phyloP scores from a whole-genome alignment of 2,113 vertebrate species.

The Electrona antarctica region DNA sequence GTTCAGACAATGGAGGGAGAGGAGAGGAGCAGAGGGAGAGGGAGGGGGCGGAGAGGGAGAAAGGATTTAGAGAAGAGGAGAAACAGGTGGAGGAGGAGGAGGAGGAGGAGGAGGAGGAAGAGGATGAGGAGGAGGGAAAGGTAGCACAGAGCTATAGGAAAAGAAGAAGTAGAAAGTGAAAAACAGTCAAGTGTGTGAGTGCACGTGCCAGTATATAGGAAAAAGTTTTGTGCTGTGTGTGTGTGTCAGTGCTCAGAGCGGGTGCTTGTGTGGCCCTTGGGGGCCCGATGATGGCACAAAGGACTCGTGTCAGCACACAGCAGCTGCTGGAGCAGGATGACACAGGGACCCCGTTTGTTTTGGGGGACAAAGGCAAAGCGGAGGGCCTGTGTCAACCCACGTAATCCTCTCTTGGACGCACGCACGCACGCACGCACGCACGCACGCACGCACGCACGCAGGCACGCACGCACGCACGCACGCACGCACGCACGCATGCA shows the following conservation, averaged over 20 bases:
- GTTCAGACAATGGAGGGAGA: constrained; percentile 44
- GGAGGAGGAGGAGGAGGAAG: neutral
- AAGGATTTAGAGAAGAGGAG: no score
- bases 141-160: no score
- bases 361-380: constrained; percentile 71
- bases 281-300: constrained; percentile 48
- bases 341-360: constrained; percentile 60
- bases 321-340: constrained; percentile 66
- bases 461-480: constrained; percentile 13
- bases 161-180: no score
- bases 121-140: neutral
- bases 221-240: no score
- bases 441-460: constrained; percentile 20
- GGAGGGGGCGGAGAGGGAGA: neutral
- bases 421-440: no score
- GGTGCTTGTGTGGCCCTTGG: neutral
- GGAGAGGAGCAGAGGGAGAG: neutral
- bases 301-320: constrained; percentile 62
- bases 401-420: constrained; percentile 57
- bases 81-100: neutral
- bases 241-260: neutral
- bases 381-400: constrained; percentile 56
- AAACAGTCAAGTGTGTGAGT: no score
- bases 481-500: no score
- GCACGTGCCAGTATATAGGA: no score